Evolutionary conservation across 2,888 invertebrate species (phyloP), one percentile per base, ranked within the genome.

Genomic region (Agrochola lychnidis): DNA sequence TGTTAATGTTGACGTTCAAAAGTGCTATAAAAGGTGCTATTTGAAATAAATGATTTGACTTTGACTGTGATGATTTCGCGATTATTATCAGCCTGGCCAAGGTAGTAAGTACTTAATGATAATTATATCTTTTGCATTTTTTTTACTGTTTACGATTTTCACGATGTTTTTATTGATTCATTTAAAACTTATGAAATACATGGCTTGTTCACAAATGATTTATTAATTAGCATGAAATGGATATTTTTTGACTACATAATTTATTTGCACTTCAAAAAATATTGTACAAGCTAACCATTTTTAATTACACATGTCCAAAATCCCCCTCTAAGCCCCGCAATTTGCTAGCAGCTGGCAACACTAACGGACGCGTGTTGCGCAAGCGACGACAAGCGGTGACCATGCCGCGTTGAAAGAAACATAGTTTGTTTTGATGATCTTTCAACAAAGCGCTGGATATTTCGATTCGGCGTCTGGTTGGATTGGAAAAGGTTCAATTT

Each of bases 391-490:
- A 87, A 88, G 70, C 80, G 81, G 72, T 78, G 76, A 86, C 78
- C 91, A 91, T 81, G 59, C 82, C 59, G 79, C 75, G 86, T 78
- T 82, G 75, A 84, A 68, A 76, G 77, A 79, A 74, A 81, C 81
- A 83, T 69, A 81, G 87, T 90, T 90, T 90, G 87, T 90, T 87
- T 84, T 76, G 61, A 78, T 83, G 78, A 73, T 89, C 89, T 83
- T 79, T 90, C 90, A 88, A 76, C 90, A 71, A 74, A 64, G 74
- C 68, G 67, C 67, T 83, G 79, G 73, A 82, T 90, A 91, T 87
- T 89, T 90, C 87, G 86, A 90, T 88, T 83, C 78, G 72, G 61
- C 76, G 70, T 79, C 79, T 83, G 81, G 82, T 48, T 73, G 51
- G 19, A 78, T 40, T 67, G 42, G 45, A 45, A n/a, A 57, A 36